Evolutionary conservation across 2,888 invertebrate genomes (phyloP), one percentile per base, ranked within the genome.

Genomic region (Dicyrtomina minuta): DNA sequence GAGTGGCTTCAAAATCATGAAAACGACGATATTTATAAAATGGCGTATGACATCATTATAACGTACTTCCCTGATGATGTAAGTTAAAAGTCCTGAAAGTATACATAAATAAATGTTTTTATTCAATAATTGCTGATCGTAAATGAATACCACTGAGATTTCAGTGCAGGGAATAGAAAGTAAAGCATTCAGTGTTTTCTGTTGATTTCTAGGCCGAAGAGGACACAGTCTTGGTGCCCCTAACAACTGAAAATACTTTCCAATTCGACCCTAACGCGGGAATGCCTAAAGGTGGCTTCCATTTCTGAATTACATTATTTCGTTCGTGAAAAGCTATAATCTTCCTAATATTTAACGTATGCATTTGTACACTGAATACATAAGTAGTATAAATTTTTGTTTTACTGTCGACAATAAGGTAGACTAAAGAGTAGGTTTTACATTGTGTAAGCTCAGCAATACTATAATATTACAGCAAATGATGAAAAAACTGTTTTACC

Each of bases 31-130:
- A 97, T 99, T 79, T 99, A 99, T 84, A 98, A 96, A 86, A 85
- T 98, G 85, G 97, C 99, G 67, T 99, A 94, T 82, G 96, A 97
- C 82, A 99, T 99, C 81, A 97, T 99, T 81, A 98, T 98, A 83
- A 91, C 93, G 82, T 99, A 93, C 87, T 99, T 99, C 84, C 93
- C 93, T 12, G 94, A 90, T 79, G 93, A 95, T 83, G 93, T 93
- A 81, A 85, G 87, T 84, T 70, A 33, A 33, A 5, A 3, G 33
- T 33, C 8, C 8, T 33, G 33, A 33, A 5, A 33, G 4, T 33
- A 10, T 24, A 33, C 4, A 2, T 56, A 41, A 39, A 10, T 39
- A 17, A 17, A 61, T 10, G 27, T 5, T 26, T 39, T 44, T 13
- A 58, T 58, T 66, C 17, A n/a, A n/a, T n/a, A n/a, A n/a, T n/a